Base-by-base conservation (phyloP, 2,113 vertebrate genomes). In the Entelurus aequoreus region DNA sequence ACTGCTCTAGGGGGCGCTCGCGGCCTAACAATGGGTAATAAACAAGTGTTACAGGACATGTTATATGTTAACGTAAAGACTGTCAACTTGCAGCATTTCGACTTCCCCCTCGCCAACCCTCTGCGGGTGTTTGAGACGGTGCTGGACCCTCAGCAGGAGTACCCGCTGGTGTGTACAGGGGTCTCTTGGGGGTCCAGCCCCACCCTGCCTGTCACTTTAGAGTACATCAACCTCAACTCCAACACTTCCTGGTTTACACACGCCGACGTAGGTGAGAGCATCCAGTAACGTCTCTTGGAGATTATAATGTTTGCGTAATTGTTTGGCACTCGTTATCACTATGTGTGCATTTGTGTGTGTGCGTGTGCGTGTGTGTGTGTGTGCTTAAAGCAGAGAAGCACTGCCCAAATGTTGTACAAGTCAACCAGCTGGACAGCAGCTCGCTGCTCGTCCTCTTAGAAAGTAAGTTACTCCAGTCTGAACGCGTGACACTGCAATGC, bases 181-280 rank as follows among this genome's bases (percentile, higher is more conserved):
- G 87, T 91, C 53, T 88, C 86, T 62, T 83, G 75, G 15, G 82
- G 86, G 0, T 54, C 76, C 11, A 72, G 36, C 21, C 72, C 78
- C 0, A 61, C 61, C 6, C 71, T 76, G 36, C 90, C 89, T 0
- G 84, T 95, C 66, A 63, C 57, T 8, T 83, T 96, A 48, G 91
- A 93, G 40, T 92, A 90, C 66, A 92, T 96, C 78, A 94, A 95
- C 83, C 92, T 96, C 35, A 94, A 94, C 71, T 93, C 93, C 47
- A 89, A 93, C 72, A 93, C 93, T 0, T 94, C 93, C 78, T 95
- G 94, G 93, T 93, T 96, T 80, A 91, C 91, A 62, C 89, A 78
- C 49, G 72, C 80, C 0, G 88, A 85, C 67, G 69, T 84, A 0
- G 90, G 94, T 95, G 79, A 55, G 77, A 2, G 13, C 6, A 50